Evolutionary conservation across 2,888 invertebrate species (phyloP).

Genomic region (Acanthacorydalis orientalis): DNA sequence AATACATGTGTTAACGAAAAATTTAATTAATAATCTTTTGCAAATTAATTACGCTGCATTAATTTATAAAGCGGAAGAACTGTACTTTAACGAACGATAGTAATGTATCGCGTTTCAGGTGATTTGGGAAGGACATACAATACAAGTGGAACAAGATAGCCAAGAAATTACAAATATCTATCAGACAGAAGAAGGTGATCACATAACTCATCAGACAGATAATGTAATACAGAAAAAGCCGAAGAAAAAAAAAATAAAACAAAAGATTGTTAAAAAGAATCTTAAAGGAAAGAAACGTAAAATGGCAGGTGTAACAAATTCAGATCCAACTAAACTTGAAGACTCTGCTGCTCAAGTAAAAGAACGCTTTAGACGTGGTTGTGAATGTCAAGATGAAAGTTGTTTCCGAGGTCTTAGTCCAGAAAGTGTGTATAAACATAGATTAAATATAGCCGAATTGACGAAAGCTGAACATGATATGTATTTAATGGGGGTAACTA

Average conservation of each 20-base stretch:
- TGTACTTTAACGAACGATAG: no score
- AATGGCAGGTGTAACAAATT: slow-evolving; percentile 24
- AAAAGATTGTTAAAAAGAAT: slow-evolving; percentile 23
- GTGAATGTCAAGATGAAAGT: slow-evolving; percentile 59
- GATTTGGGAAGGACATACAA: slow-evolving; percentile 48
- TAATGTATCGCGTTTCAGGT: slow-evolving; percentile 28
- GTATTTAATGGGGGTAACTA: slow-evolving; percentile 73
- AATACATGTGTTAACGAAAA: no score
- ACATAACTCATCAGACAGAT: slow-evolving; percentile 7
- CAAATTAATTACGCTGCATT: slow-evolving; percentile 2
- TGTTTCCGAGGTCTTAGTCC: slow-evolving; percentile 60
- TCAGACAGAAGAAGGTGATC: slow-evolving; percentile 14
- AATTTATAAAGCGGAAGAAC: no score
- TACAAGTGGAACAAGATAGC: slow-evolving; percentile 35
- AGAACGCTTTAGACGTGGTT: slow-evolving; percentile 50
- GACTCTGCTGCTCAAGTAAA: slow-evolving; percentile 52
- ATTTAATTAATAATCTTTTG: background rate
- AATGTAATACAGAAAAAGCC: slow-evolving; percentile 15
- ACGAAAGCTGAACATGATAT: slow-evolving; percentile 71
- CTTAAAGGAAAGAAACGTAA: slow-evolving; percentile 31
- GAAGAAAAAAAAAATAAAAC: slow-evolving; percentile 27
- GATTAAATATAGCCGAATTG: slow-evolving; percentile 60
- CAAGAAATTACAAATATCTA: slow-evolving; percentile 21
- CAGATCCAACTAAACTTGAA: slow-evolving; percentile 47
- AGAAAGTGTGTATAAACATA: slow-evolving; percentile 57